phyloP scores from a whole-genome alignment of 1,140 invertebrate species.

The Sinonovacula constricta region DNA sequence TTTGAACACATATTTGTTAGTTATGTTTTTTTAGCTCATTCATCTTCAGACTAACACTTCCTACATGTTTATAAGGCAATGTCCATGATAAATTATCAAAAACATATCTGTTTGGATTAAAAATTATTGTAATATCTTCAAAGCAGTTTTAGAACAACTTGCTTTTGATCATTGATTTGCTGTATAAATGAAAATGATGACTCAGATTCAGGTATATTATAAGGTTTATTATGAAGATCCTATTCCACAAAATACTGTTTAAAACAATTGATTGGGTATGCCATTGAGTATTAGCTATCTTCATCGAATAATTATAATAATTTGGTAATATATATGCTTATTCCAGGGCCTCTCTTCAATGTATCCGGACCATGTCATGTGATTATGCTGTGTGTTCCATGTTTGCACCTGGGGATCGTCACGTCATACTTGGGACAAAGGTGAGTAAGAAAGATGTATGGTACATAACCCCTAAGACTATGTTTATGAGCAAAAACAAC shows the following conservation, averaged over 20 bases:
- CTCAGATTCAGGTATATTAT: not conserved
- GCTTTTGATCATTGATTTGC: too few relatives aligned
- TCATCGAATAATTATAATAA: not conserved
- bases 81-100: too few relatives aligned
- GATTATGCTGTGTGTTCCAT: slow-evolving; percentile 86
- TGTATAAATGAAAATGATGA: not conserved
- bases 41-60: too few relatives aligned
- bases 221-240: not conserved
- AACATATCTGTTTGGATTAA: too few relatives aligned
- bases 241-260: not conserved
- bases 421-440: slow-evolving; percentile 93
- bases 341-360: slow-evolving; percentile 85
- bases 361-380: slow-evolving; percentile 88
- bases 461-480: too few relatives aligned
- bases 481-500: too few relatives aligned
- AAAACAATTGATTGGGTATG: not conserved
- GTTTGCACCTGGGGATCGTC: slow-evolving; percentile 95
- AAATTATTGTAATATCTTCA: too few relatives aligned
- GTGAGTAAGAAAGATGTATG: too few relatives aligned
- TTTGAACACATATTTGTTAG: not conserved
- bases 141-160: too few relatives aligned
- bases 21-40: too few relatives aligned
- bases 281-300: not conserved
- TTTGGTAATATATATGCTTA: not conserved
- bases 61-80: too few relatives aligned